Percentiles rank a stretch among this genome's conserved stretches.
Conservation (phyloP, 1,140 invertebrate genomes). For the Ridgeia piscesae region DNA sequence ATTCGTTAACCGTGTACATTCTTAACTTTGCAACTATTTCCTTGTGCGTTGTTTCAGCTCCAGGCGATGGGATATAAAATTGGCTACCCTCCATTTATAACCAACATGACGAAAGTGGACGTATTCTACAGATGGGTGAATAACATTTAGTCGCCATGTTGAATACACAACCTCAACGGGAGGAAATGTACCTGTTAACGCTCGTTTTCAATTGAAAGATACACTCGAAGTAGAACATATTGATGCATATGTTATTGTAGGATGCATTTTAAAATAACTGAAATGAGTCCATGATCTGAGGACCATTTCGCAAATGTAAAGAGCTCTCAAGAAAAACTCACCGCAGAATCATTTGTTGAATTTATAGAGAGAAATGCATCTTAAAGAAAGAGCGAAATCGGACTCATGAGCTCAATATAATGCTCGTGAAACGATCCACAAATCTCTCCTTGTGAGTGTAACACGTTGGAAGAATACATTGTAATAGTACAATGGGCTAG, state of each 20-base stretch:
- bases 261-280: neutral
- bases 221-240: neutral
- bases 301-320: too few relatives aligned
- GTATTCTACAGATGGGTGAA: neutral
- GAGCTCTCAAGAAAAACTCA: too few relatives aligned
- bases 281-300: neutral
- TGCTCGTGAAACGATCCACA: too few relatives aligned
- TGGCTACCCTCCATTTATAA: neutral
- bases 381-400: too few relatives aligned
- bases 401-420: too few relatives aligned
- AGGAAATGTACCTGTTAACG: neutral
- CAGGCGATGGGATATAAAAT: neutral
- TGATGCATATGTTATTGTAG: neutral
- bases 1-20: neutral
- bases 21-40: neutral
- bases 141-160: neutral
- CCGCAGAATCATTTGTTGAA: too few relatives aligned
- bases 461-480: neutral
- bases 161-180: neutral
- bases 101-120: neutral
- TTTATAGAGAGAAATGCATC: too few relatives aligned
- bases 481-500: neutral
- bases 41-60: neutral
- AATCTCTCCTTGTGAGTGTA: neutral
- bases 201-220: neutral